Evolutionary conservation across 2,888 invertebrate species (phyloP), one percentile per base, ranked within the genome.

Genomic region (Rotaria socialis): DNA sequence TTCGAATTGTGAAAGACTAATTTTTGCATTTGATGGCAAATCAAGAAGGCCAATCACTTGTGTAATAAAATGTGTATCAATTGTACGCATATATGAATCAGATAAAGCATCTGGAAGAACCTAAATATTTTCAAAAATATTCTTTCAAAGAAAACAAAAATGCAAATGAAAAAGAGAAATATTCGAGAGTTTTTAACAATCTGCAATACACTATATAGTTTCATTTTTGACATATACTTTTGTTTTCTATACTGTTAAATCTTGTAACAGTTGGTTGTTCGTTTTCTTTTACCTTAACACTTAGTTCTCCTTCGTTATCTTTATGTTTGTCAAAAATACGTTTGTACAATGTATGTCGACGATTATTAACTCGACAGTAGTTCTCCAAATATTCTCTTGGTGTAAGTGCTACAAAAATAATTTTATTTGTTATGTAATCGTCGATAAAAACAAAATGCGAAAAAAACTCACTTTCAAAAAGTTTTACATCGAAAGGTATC

Each of bases 401-500:
- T 8, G 89, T 88, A 89, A 90, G 89, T 27, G 87, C 90, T 90
- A 88, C 27, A 88, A 88, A 50, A 85, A 35, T 74, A 80, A 50
- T 41, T 27, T 24, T 80, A 14, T 43, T 58, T 67, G 10, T 24
- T 47, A 41, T 14, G 16, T n/a, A 27, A 43, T 56, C 8, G 35
- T 24, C 19, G 2, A 24, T 35, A 85, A 52, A 11, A 86, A 67
- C 0, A 74, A 4, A 56, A 19, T 3, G 10, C 1, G 8, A 14
- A 16, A 67, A 56, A 43, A n/a, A 89, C 90, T 89, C 88, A 90
- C 90, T 89, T 88, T 90, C 90, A 22, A 90, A 88, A 27, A 88
- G 84, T 86, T 89, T 89, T 89, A 90, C 90, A 87, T 90, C 90
- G 89, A 90, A 90, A 2, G 90, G 90, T 41, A 90, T 88, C 85